Evolutionary conservation across 1,140 invertebrate genomes (phyloP).

Genomic region (Mylabris phalerata): DNA sequence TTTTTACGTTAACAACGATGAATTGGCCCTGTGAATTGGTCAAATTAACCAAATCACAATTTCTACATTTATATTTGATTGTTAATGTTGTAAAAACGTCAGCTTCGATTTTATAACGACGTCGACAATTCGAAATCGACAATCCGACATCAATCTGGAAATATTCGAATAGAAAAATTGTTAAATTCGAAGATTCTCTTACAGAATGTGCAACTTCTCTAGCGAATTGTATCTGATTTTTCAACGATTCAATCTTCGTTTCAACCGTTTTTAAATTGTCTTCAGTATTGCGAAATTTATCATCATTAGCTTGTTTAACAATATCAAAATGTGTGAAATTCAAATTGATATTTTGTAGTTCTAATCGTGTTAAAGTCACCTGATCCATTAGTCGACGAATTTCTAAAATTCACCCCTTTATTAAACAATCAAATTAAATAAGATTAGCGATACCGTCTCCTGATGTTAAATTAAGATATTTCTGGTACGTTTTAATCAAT

Average conservation of each 20-base stretch:
- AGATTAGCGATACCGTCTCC: slow-evolving; percentile 26
- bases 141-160: slow-evolving; percentile 28
- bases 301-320: background rate
- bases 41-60: slow-evolving; percentile 15
- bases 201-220: slow-evolving; percentile 74
- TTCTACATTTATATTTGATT: slow-evolving; percentile 26
- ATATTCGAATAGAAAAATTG: background rate
- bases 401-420: slow-evolving; percentile 31
- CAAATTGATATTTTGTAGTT: slow-evolving; percentile 16
- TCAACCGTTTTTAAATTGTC: slow-evolving; percentile 5
- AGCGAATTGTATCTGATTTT: slow-evolving; percentile 67
- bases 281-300: slow-evolving; percentile 4
- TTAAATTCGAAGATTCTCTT: slow-evolving; percentile 35
- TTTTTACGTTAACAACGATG: background rate
- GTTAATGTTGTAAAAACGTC: slow-evolving; percentile 22
- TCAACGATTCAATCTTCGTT: slow-evolving; percentile 52
- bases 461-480: slow-evolving; percentile 29
- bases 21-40: slow-evolving; percentile 16
- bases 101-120: slow-evolving; percentile 57
- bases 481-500: slow-evolving; percentile 37
- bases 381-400: slow-evolving; percentile 42
- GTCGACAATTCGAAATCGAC: slow-evolving; percentile 56
- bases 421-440: no score
- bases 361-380: slow-evolving; percentile 41
- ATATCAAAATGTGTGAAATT: slow-evolving; percentile 8